Conservation (phyloP, 1,140 invertebrate species). For the Cyclargus thomasi region DNA sequence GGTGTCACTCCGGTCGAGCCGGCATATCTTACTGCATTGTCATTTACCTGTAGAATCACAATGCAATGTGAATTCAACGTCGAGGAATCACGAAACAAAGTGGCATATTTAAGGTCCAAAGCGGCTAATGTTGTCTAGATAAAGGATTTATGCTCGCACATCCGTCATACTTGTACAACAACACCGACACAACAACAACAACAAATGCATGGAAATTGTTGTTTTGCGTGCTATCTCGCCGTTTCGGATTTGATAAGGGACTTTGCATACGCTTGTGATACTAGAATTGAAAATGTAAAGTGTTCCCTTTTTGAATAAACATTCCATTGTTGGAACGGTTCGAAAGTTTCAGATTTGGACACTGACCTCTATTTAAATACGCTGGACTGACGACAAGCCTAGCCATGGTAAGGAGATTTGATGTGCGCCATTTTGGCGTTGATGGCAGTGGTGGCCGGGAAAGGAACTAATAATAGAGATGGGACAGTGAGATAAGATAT, state of each 20-base stretch:
- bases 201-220: slow-evolving; percentile 3
- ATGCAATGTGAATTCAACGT: neutral
- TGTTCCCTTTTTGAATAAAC: neutral
- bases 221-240: neutral
- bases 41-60: neutral
- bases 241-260: slow-evolving; percentile 8
- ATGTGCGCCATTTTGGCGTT: too few species aligned
- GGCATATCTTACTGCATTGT: too few species aligned
- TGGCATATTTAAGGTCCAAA: neutral
- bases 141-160: slow-evolving; percentile 5
- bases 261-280: slow-evolving; percentile 8
- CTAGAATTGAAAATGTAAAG: slow-evolving; percentile 3
- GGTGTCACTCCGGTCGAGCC: neutral
- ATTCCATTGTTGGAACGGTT: neutral
- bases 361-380: too few species aligned
- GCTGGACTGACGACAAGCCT: too few species aligned
- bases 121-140: slow-evolving; percentile 6
- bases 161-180: neutral
- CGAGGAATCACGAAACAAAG: neutral
- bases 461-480: too few species aligned
- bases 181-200: neutral
- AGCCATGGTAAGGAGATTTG: too few species aligned
- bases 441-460: too few species aligned
- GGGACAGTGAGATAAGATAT: too few species aligned
- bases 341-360: neutral